Conservation (phyloP, 2,113 vertebrate species). For the Malurus cyaneus region DNA sequence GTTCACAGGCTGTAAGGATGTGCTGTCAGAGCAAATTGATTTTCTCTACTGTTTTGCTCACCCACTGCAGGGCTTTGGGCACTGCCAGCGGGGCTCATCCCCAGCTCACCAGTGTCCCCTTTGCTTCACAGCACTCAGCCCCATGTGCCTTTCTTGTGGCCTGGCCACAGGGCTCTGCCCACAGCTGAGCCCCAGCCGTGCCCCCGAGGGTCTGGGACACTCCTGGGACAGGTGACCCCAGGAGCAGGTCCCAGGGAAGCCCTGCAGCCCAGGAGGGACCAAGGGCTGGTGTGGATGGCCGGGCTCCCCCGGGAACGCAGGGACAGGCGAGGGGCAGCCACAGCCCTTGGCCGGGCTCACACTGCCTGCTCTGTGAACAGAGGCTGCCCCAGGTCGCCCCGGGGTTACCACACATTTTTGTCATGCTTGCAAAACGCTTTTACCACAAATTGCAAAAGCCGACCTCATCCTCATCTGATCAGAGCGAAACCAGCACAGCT, state of each 20-base stretch:
- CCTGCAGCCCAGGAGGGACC: not conserved
- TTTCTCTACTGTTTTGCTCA: not conserved
- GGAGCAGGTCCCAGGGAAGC: not conserved
- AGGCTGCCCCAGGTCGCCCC: not conserved
- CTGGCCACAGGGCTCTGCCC: not conserved
- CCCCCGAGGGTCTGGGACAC: fast-evolving
- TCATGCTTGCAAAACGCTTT: conserved; percentile 40
- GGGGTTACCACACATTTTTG: conserved; percentile 40
- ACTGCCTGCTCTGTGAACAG: not conserved
- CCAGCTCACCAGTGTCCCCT: fast-evolving
- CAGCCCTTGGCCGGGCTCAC: not conserved
- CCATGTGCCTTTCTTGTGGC: fast-evolving
- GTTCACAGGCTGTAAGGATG: not conserved
- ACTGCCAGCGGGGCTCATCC: not conserved
- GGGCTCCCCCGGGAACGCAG: not conserved
- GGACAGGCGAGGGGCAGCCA: not conserved
- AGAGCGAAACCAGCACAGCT: not conserved
- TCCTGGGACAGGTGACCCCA: too few species aligned
- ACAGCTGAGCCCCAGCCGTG: fast-evolving
- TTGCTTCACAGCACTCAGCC: not conserved
- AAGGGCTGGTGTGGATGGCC: not conserved
- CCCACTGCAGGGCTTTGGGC: not conserved
- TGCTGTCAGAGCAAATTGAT: not conserved
- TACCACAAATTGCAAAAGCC: conserved; percentile 29
- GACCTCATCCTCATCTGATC: conserved; percentile 19